Percentiles rank a stretch among this genome's conserved stretches.
These are phyloP conservation scores for Alectoris magna DNA, from an alignment of 2,797 vertebrate genomes.

Conservation along the genomic window DNA sequence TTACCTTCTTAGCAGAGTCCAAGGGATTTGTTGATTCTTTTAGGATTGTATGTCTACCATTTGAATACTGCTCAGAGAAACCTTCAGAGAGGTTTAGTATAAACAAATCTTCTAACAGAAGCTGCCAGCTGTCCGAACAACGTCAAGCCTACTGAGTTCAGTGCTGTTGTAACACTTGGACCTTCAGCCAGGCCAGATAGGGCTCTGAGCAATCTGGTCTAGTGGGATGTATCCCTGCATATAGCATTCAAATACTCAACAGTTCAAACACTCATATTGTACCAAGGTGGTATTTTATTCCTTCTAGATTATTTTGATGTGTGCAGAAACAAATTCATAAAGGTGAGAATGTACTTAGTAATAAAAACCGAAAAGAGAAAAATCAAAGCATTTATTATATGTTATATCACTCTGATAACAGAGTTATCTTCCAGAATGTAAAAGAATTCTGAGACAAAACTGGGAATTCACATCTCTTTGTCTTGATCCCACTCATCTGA, in stretches of 20 bases:
- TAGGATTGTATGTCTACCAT: not conserved
- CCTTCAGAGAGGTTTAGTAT: not conserved
- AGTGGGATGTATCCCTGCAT: not conserved
- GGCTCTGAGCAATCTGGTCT: too few species aligned
- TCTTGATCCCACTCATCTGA: not conserved
- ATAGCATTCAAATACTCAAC: not conserved
- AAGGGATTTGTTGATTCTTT: not conserved
- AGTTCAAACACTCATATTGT: not conserved
- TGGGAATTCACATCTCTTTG: rapidly evolving
- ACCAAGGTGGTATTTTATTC: not conserved
- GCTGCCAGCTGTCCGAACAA: not conserved
- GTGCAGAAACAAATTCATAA: not conserved
- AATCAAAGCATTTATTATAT: not conserved
- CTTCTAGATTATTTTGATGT: not conserved
- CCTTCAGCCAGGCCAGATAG: not conserved
- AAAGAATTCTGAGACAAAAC: not conserved
- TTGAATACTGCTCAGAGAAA: not conserved
- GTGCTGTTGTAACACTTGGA: not conserved
- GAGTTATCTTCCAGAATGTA: not conserved
- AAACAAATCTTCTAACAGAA: not conserved
- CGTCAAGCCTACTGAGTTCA: not conserved
- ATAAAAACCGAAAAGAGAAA: not conserved
- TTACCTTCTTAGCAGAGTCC: not conserved
- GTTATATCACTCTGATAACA: not conserved
- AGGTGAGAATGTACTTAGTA: not conserved